Percentiles rank a stretch among this genome's conserved stretches.
These are phyloP conservation scores for Latrodectus hesperus DNA, from an alignment of 2,888 invertebrate genomes.

Conservation along the genomic window DNA sequence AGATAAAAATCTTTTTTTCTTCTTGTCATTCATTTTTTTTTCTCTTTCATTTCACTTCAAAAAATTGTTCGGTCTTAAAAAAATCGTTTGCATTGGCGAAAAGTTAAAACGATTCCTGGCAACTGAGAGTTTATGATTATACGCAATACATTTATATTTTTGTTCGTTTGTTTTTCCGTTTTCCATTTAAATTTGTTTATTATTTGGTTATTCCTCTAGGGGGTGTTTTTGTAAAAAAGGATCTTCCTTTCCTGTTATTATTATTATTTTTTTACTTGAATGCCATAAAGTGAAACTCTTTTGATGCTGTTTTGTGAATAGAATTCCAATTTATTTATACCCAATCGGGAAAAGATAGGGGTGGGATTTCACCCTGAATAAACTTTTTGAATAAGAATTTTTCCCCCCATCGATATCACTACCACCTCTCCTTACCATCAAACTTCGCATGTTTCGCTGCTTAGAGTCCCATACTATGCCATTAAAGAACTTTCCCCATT, in stretches of 20 bases:
- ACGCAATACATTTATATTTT: slow-evolving; percentile 6
- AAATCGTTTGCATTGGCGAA: slow-evolving; percentile 14
- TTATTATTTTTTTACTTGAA: not conserved
- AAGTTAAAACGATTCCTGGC: slow-evolving; percentile 35
- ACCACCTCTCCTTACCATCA: not conserved
- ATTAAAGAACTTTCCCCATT: not conserved
- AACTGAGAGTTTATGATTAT: slow-evolving; percentile 41
- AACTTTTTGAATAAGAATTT: too few species aligned
- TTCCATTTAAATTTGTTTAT: slow-evolving; percentile 64
- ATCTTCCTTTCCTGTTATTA: slow-evolving; percentile 12
- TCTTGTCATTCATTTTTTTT: slow-evolving; percentile 17
- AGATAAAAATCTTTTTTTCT: slow-evolving; percentile 46
- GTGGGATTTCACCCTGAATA: too few species aligned
- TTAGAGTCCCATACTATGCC: not conserved
- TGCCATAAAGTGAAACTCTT: slow-evolving; percentile 26
- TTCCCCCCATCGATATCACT: not conserved
- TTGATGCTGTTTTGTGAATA: slow-evolving; percentile 17
- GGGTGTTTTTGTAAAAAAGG: slow-evolving; percentile 29
- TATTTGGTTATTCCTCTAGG: slow-evolving; percentile 24
- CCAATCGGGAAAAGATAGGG: not conserved
- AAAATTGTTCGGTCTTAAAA: slow-evolving; percentile 4
- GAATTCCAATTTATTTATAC: not conserved
- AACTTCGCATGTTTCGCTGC: not conserved
- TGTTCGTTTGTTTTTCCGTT: slow-evolving; percentile 24
- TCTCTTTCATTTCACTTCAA: slow-evolving; percentile 2